Evolutionary conservation across 2,797 vertebrate genomes (phyloP), one percentile per base, ranked within the genome.

Genomic region (Clarias pachynema): DNA sequence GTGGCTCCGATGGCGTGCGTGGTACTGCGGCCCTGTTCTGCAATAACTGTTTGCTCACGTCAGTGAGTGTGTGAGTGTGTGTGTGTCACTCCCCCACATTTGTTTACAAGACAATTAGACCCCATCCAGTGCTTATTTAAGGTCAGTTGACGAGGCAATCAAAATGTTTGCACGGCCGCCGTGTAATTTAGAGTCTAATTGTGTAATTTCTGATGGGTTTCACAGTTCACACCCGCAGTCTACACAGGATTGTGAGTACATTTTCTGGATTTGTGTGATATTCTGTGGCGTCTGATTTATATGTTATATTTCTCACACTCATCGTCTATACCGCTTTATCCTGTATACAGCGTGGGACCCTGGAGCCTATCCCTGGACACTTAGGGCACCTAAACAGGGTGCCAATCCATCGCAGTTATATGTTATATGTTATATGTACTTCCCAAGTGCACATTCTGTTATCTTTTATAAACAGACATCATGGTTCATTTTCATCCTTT

Each of bases 41-140:
- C 70, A 40, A 72, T 57, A 79, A 86, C 29, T 75, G 75, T 85
- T 86, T 79, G 66, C 68, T 79, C 66, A 65, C 62, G 57, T 86
- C 65, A 56, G 62, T 29, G 37, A n/a, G 44, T 26, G 22, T 44
- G 74, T 59, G 74, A 14, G 44, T 73, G 59, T 79, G 40, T 74
- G 81, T 73, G 66, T 80, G 82, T 73, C 59, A 80, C 60, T 74
- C 81, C 40, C 72, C 49, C 31, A 80, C 49, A 57, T 84, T 87
- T 87, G 86, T 81, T 87, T 87, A 84, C 82, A 84, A 29, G 86
- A 72, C 83, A 72, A 81, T 87, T 87, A 80, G 77, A 75, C 37
- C 53, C 34, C 62, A 81, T 75, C 68, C 66, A 81, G 82, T 8
- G 77, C 69, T 84, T 84, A 74, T 84, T 75, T 87, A 80, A 81